Evolutionary conservation across 2,888 invertebrate species (phyloP).

Genomic region (Drosophila mimica): DNA sequence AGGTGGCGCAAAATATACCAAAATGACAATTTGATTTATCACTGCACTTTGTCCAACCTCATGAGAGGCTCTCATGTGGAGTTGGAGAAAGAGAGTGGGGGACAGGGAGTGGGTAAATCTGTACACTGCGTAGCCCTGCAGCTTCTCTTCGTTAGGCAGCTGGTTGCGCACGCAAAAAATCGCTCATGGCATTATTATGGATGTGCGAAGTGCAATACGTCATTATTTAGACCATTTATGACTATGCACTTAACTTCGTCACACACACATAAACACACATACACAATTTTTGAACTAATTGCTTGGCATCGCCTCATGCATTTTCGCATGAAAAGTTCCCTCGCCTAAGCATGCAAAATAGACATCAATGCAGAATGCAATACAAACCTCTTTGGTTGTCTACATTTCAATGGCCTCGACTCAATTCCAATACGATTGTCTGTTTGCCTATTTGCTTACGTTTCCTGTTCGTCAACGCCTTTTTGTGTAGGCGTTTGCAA

Average conservation of each 20-base stretch:
- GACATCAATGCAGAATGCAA: conserved; percentile 26
- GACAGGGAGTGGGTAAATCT: not conserved
- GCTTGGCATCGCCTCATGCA: conserved; percentile 12
- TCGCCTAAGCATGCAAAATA: conserved; percentile 23
- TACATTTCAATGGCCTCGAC: conserved; percentile 35
- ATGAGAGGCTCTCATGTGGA: not conserved
- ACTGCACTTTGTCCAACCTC: conserved; percentile 77
- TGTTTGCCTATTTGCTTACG: conserved; percentile 4
- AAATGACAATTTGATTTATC: conserved; percentile 85
- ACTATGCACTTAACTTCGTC: conserved; percentile 40
- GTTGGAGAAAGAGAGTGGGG: not conserved
- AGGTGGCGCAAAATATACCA: conserved; percentile 80
- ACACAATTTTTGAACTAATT: conserved; percentile 44
- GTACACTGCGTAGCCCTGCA: conserved; percentile 2
- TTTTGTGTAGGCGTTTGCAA: conserved; percentile 11
- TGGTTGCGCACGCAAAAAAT: conserved; percentile 55
- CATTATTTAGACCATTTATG: conserved; percentile 73
- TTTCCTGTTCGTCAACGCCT: conserved; percentile 13
- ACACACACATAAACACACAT: not conserved
- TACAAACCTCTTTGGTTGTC: conserved; percentile 24
- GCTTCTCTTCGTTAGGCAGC: conserved; percentile 40
- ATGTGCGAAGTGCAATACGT: conserved; percentile 60
- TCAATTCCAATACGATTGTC: conserved; percentile 12
- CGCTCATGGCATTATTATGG: conserved; percentile 67
- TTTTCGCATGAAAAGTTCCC: not conserved